Conservation (phyloP, 2,113 vertebrate genomes). For the Tupaia chinensis region DNA sequence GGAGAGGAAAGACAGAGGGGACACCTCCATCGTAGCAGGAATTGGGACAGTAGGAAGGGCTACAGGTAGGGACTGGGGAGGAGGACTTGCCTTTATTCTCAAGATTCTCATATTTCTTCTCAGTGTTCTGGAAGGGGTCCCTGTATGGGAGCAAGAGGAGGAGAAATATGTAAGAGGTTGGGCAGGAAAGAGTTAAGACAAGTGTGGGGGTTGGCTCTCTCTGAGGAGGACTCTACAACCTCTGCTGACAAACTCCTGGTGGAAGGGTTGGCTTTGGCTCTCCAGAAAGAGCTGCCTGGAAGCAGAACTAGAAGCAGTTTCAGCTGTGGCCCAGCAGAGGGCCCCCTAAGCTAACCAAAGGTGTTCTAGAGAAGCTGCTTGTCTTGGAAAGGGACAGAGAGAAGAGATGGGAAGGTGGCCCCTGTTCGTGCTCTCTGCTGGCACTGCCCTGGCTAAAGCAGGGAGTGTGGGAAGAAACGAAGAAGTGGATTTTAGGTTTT, state of each 20-base stretch:
- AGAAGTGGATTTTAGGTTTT: too few relatives aligned
- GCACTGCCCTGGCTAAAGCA: too few relatives aligned
- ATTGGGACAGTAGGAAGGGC: background rate
- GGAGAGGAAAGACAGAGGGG: background rate
- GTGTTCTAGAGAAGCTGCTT: too few relatives aligned
- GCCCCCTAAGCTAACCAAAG: too few relatives aligned
- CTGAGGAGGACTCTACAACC: background rate
- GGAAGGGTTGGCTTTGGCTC: background rate
- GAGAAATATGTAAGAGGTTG: background rate
- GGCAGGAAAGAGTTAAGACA: background rate
- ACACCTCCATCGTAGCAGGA: background rate
- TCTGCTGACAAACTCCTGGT: background rate
- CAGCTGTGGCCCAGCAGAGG: too few relatives aligned
- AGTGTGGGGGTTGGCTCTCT: background rate
- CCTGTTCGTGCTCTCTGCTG: too few relatives aligned
- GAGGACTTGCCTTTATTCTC: conserved; percentile 22
- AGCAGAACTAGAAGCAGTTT: background rate
- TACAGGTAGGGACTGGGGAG: background rate
- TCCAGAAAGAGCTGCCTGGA: background rate
- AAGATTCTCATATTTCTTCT: conserved; percentile 25
- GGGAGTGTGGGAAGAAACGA: too few relatives aligned
- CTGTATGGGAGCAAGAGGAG: conserved; percentile 31
- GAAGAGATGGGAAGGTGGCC: too few relatives aligned
- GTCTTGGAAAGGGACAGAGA: too few relatives aligned
- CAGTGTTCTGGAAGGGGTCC: background rate